Evolutionary conservation across 2,797 vertebrate genomes (phyloP), one percentile per base, ranked within the genome.

Genomic region (Notolabrus celidotus): DNA sequence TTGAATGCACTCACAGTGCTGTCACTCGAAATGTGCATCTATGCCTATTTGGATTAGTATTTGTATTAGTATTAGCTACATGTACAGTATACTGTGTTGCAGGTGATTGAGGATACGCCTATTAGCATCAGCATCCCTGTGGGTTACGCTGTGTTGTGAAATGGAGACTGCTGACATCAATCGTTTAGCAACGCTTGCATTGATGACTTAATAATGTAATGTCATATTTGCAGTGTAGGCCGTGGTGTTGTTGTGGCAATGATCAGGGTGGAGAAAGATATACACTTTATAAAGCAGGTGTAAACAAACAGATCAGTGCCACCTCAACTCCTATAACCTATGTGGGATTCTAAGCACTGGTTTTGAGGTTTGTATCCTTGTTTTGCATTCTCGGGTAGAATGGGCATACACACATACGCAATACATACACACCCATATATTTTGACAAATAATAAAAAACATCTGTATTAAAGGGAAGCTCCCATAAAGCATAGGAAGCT

Each of bases 91-190:
- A 34, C 1, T 41, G n/a, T 12, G 2, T 1, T 51, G 31, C 20
- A 16, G 29, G 64, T 60, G 65, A 57, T 43, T 17, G 56, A 52
- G 68, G 73, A 63, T 3, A 71, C 75, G 67, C 73, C 75, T 81
- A 31, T 45, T 3, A 77, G 50, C 67, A 58, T 45, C 25, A 59
- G 38, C 67, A 67, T 74, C 77, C 25, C 56, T 62, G 41, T 9
- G n/a, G 12, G 19, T 43, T 38, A 57, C 38, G 39, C 63, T 53
- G 8, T 59, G 65, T 62, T 62, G 51, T 66, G 39, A 71, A 59
- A 69, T 53, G 59, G 23, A 58, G 19, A 67, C 5, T 31, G 33
- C 33, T 27, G 11, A 14, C 6, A 66, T n/a, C 55, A 36, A 16
- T 25, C 10, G 5, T 56, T 19, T 1, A 52, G 15, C 25, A 49